These are phyloP conservation scores for Hestina assimilis DNA, from an alignment of 1,140 invertebrate species.

Conservation along the genomic window DNA sequence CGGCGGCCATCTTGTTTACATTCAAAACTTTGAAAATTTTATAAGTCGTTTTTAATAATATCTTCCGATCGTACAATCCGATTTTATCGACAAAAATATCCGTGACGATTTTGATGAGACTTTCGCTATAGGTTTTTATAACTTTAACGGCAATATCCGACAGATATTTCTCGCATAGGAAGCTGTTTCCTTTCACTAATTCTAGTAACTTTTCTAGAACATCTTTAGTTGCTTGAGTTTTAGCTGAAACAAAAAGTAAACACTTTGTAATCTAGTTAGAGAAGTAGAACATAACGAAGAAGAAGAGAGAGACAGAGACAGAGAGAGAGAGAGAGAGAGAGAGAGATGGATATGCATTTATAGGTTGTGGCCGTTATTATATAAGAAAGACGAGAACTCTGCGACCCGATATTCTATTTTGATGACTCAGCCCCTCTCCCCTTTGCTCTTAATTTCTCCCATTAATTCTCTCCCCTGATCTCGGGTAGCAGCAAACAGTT, in stretches of 20 bases:
- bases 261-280: not conserved
- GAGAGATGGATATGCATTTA: too few species aligned
- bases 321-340: not conserved
- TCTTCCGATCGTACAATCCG: conserved; percentile 22
- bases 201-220: conserved; percentile 27
- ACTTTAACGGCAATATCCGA: conserved; percentile 20
- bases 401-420: too few species aligned
- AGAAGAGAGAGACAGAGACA: too few species aligned
- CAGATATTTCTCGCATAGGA: conserved; percentile 23
- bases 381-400: too few species aligned
- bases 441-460: too few species aligned
- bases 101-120: conserved; percentile 19
- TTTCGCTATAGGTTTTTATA: not conserved
- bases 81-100: conserved; percentile 34
- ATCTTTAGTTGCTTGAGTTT: conserved; percentile 21
- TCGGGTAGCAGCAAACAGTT: not conserved
- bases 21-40: conserved; percentile 1
- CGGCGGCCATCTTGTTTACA: conserved; percentile 1
- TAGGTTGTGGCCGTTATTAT: too few species aligned
- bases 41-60: not conserved
- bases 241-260: conserved; percentile 11
- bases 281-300: not conserved
- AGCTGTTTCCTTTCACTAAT: conserved; percentile 29
- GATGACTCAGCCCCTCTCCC: too few species aligned
- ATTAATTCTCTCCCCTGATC: not conserved